Base-by-base conservation (phyloP, 2,113 vertebrate species). In the Beaufortia kweichowensis region DNA sequence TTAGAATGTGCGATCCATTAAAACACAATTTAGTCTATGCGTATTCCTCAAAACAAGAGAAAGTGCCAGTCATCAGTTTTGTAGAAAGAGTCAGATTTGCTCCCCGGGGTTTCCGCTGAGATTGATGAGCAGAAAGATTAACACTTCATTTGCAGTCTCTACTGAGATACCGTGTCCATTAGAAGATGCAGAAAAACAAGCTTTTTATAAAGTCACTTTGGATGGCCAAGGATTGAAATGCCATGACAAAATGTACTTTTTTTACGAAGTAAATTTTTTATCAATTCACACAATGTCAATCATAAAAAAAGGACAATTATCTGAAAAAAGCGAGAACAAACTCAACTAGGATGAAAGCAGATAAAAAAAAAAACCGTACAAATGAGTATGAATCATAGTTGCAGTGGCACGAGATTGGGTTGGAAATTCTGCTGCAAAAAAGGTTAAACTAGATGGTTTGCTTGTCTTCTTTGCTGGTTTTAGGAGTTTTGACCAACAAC, bases 21-120 rank as follows among this genome's bases (percentile, higher is more conserved):
- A 94, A 94, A 94, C 91, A 92, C 91, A 92, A 95, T 96, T 95
- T 95, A 93, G 89, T 85, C 84, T 83, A 91, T 89, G 90, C 93
- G 93, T 93, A 91, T 87, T 91, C 92, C 91, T 89, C 90, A 90
- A 85, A 90, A 88, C 88, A 85, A 90, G 77, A 87, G 90, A 91
- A 93, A 89, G 84, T 84, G 80, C 80, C 82, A 87, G 90, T 93
- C 71, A 91, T 91, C 89, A 90, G 89, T 91, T 92, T 92, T 84
- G 39, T 68, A 83, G 84, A 84, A 90, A 88, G 88, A 82, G 77
- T 31, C 53, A 63, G 75, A 72, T 68, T 65, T 29, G 66, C 65
- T 71, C 77, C 91, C 72, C 23, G 85, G 88, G 90, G 84, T 89
- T 84, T 74, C 50, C 88, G 86, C 82, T 31, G 89, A 91, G 92